These are phyloP conservation scores for Bombus sibiricus DNA, from an alignment of 1,140 invertebrate species.

Conservation along the genomic window DNA sequence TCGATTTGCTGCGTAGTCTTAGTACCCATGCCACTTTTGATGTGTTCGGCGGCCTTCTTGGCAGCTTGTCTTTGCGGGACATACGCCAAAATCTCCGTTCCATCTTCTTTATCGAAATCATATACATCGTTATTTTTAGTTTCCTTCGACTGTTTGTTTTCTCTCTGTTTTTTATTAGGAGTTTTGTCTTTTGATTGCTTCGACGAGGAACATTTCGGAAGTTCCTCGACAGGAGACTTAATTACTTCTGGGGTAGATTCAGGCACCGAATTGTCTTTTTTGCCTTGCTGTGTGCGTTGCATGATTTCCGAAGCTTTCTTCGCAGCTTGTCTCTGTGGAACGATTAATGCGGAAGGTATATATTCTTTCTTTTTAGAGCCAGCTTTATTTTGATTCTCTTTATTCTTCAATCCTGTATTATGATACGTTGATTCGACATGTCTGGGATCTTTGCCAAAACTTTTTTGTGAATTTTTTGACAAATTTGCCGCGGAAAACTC, in stretches of 20 bases:
- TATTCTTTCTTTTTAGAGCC: slow-evolving; percentile 85
- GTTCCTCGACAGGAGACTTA: slow-evolving; percentile 73
- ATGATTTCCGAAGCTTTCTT: slow-evolving; percentile 95
- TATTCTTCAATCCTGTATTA: slow-evolving; percentile 59
- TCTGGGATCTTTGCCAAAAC: slow-evolving; percentile 68
- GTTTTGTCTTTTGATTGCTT: slow-evolving; percentile 79
- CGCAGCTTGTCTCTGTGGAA: slow-evolving; percentile 95
- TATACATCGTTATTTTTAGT: slow-evolving; percentile 83
- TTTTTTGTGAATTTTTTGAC: slow-evolving; percentile 76
- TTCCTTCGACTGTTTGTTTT: slow-evolving; percentile 76
- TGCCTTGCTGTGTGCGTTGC: slow-evolving; percentile 79
- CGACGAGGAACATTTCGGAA: slow-evolving; percentile 54
- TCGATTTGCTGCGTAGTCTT: slow-evolving; percentile 76
- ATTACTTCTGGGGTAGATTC: slow-evolving; percentile 64
- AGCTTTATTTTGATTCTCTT: slow-evolving; percentile 85
- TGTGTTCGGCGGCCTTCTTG: slow-evolving; percentile 94
- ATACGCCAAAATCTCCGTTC: slow-evolving; percentile 90
- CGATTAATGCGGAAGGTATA: slow-evolving; percentile 90
- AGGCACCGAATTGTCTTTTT: slow-evolving; percentile 70
- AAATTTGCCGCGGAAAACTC: slow-evolving; percentile 85
- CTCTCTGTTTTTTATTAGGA: slow-evolving; percentile 69
- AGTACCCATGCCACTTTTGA: slow-evolving; percentile 91
- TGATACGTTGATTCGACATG: slow-evolving; percentile 63
- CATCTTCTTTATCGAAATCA: slow-evolving; percentile 86
- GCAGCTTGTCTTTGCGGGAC: slow-evolving; percentile 95